A percentile compares a stretch with the other conserved stretches of the same genome.
Conservation (phyloP, 2,113 vertebrate genomes). For the Cyanoderma ruficeps region DNA sequence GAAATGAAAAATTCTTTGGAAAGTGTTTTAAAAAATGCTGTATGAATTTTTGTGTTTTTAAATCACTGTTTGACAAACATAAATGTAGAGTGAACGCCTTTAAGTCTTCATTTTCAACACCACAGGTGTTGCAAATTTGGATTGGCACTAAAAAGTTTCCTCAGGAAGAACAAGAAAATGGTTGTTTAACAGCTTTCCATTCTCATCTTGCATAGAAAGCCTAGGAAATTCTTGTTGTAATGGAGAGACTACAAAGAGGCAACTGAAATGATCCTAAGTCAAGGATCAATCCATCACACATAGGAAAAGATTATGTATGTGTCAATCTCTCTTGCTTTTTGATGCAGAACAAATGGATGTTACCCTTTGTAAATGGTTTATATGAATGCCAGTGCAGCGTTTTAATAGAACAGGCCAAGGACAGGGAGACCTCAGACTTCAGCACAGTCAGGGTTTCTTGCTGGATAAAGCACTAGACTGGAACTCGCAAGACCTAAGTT, state of each 20-base stretch:
- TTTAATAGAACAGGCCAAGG: slow-evolving; percentile 69
- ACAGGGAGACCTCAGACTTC: slow-evolving; percentile 58
- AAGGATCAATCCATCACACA: slow-evolving; percentile 66
- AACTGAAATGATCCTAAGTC: slow-evolving; percentile 61
- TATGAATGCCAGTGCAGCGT: slow-evolving; percentile 64
- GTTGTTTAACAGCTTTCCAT: slow-evolving; percentile 20
- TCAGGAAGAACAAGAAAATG: background rate
- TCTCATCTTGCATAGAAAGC: slow-evolving; percentile 40
- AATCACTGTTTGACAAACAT: background rate
- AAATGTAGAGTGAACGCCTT: background rate
- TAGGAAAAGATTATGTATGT: slow-evolving; percentile 67
- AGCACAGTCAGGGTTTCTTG: slow-evolving; percentile 63
- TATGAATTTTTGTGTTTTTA: slow-evolving; percentile 1
- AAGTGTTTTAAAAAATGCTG: background rate
- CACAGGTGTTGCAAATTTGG: slow-evolving; percentile 10
- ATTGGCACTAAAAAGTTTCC: slow-evolving; percentile 25
- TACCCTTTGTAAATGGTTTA: slow-evolving; percentile 70
- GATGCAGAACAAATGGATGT: slow-evolving; percentile 72
- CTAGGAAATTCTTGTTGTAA: slow-evolving; percentile 37
- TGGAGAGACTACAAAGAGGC: slow-evolving; percentile 37
- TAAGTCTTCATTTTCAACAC: background rate
- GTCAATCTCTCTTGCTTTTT: slow-evolving; percentile 69
- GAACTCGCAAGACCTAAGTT: slow-evolving; percentile 15
- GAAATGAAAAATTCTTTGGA: background rate
- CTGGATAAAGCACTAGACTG: slow-evolving; percentile 54